Conservation (phyloP, 1,140 invertebrate species). For the Chironomus tepperi region DNA sequence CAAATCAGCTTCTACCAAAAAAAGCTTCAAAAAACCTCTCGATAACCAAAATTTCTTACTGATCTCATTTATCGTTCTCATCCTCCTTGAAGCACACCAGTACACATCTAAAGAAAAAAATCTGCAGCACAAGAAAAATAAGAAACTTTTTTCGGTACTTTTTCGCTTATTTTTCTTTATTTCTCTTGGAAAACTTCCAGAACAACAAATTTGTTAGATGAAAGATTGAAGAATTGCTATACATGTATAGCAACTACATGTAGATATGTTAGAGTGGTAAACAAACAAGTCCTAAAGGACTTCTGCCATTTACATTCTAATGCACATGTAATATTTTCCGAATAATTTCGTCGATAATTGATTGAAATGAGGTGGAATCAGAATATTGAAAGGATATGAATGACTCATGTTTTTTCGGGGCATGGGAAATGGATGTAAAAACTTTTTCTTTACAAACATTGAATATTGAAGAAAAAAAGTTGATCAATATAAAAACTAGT, state of each 20-base stretch:
- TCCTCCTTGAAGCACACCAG: background rate
- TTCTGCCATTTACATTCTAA: background rate
- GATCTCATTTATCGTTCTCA: background rate
- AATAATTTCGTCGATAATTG: constrained; percentile 15
- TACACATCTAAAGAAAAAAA: no score
- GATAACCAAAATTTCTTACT: background rate
- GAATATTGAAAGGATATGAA: background rate
- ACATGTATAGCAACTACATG: no score
- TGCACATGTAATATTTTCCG: constrained; percentile 20
- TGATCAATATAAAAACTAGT: background rate
- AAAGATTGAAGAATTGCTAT: background rate
- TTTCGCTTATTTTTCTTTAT: background rate
- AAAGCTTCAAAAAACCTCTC: no score
- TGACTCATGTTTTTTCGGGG: background rate
- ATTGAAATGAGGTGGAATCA: constrained; percentile 10
- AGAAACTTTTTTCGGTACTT: background rate
- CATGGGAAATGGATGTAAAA: background rate
- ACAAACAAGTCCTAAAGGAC: background rate
- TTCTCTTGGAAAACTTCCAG: background rate
- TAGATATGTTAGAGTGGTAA: background rate
- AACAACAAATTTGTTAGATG: constrained; percentile 9
- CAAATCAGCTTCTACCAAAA: no score
- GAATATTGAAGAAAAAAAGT: background rate
- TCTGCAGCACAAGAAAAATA: background rate
- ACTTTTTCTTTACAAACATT: background rate